Evolutionary conservation across 2,113 vertebrate genomes (phyloP), one percentile per base, ranked within the genome.

Genomic region (Halcyon malimbica): DNA sequence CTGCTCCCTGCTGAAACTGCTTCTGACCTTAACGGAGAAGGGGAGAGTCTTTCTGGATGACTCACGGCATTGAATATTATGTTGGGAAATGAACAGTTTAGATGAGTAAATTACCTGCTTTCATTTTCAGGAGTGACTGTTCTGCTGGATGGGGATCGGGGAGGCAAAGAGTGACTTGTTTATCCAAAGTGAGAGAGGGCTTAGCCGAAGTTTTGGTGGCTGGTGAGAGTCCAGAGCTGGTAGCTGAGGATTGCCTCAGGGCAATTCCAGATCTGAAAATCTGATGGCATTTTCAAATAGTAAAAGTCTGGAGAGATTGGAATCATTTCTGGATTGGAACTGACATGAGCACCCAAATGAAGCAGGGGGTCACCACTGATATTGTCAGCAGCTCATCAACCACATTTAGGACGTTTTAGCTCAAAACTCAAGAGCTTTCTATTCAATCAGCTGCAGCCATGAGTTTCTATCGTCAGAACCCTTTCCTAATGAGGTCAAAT

Each of bases 61-160:
- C 81, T 96, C 95, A 91, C n/a, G 21, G 17, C 65, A 29, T 23
- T 31, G 73, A 79, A 39, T 50, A 84, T 84, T 42, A 53, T 12
- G 67, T 31, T 76, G 59, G 87, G 84, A 89, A 96, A 87, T 8
- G 29, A 64, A 60, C 56, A 37, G 35, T 46, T 92, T 57, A 84
- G 65, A 96, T 82, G 73, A 51, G 91, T 91, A 76, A 95, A 89
- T 87, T 41, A 73, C 70, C 85, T 63, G 77, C 83, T 95, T 94
- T 95, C 70, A 0, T 94, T 93, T 94, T 91, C 17, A 2, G 78
- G 48, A 90, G 46, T 71, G 85, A 93, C 51, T 64, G 42, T 64
- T 77, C 33, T 63, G 21, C 18, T 69, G 48, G 60, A 68, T 75
- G 57, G 48, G 65, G 50, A 69, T 76, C 50, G 48, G 44, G 69